Conservation (phyloP, 2,797 vertebrate species). For the Psittacula derbiana region DNA sequence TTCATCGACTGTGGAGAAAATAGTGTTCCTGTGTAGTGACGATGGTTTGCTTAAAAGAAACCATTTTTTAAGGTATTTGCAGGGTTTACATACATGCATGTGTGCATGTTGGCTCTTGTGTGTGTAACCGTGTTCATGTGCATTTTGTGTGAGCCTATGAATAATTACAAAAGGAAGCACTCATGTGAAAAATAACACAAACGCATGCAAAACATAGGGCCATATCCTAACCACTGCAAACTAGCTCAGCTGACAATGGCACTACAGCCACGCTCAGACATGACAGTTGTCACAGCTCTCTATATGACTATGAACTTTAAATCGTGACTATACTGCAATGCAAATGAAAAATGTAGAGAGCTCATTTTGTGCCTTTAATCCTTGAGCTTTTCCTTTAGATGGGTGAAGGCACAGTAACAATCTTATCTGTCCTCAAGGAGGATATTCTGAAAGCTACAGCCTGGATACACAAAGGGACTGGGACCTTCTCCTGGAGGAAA, state of each 20-base stretch:
- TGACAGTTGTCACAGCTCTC: slow-evolving; percentile 37
- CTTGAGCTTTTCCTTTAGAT: neutral
- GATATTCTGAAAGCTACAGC: neutral
- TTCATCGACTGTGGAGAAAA: neutral
- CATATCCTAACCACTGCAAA: neutral
- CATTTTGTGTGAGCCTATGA: neutral
- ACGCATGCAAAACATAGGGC: neutral
- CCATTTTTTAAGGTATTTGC: neutral
- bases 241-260: neutral
- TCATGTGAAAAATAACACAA: neutral
- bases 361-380: neutral
- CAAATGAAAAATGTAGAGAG: neutral
- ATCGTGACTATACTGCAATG: neutral
- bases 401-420: neutral
- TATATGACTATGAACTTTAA: slow-evolving; percentile 11
- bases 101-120: neutral
- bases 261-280: neutral
- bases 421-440: neutral
- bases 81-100: neutral
- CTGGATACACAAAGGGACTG: neutral
- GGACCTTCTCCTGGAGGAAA: neutral
- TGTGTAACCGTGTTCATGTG: neutral
- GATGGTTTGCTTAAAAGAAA: neutral
- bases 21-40: neutral
- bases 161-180: neutral